Percentiles rank a stretch among this genome's conserved stretches.
phyloP scores from a whole-genome alignment of 2,888 invertebrate species.

The Stenolophus ochropezus region DNA sequence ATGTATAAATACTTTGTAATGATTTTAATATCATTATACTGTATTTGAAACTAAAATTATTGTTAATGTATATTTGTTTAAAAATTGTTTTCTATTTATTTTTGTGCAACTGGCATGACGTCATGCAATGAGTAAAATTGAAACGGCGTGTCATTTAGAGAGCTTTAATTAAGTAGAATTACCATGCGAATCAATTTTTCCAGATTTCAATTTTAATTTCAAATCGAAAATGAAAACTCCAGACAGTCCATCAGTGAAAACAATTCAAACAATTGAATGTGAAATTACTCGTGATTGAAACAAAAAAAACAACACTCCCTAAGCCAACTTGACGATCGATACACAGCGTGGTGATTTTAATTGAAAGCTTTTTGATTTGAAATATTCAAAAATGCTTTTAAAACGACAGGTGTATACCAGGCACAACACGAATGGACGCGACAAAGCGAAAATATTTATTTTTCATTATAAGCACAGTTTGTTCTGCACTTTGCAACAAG shows the following conservation, averaged over 20 bases:
- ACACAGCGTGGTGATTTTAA: background rate
- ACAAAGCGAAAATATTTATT: background rate
- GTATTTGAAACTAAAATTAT: no score
- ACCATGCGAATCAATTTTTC: background rate
- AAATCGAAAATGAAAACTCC: constrained; percentile 11
- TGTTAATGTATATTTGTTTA: no score
- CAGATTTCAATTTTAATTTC: constrained; percentile 34
- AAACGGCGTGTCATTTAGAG: background rate
- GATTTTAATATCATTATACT: no score
- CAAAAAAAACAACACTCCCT: constrained; percentile 30
- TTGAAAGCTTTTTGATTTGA: constrained; percentile 30
- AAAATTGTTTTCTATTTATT: no score
- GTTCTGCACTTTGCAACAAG: no score
- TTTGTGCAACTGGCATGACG: no score
- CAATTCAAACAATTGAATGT: constrained; percentile 35
- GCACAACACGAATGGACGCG: background rate
- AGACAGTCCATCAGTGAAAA: constrained; percentile 19
- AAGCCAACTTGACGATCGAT: constrained; percentile 28
- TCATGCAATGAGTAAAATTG: background rate
- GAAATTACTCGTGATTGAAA: constrained; percentile 33
- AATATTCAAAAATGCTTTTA: constrained; percentile 36
- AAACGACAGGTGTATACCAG: background rate
- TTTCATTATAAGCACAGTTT: background rate
- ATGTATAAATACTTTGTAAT: no score
- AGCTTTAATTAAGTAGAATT: background rate